phyloP scores from a whole-genome alignment of 2,797 vertebrate genomes.

The Acanthurus leucopareius region DNA sequence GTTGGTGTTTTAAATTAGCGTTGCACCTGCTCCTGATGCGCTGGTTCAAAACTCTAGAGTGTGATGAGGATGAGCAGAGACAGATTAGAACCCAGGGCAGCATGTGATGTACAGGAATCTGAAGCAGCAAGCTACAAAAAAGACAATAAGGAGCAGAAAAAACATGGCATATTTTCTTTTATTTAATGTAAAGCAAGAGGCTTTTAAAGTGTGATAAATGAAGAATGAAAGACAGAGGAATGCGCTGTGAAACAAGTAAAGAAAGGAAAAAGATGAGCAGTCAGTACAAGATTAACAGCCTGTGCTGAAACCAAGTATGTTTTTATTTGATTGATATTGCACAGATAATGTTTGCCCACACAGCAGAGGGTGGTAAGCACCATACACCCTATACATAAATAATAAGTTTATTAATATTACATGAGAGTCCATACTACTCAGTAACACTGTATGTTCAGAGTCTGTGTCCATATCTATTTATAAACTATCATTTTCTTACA shows the following conservation, averaged over 20 bases:
- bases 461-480: slow-evolving; percentile 41
- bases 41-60: slow-evolving; percentile 41
- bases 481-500: neutral
- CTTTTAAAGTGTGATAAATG: slow-evolving; percentile 11
- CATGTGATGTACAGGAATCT: slow-evolving; percentile 50
- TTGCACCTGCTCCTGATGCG: slow-evolving; percentile 59
- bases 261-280: slow-evolving; percentile 2
- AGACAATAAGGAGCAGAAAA: slow-evolving; percentile 15
- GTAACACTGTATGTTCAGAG: slow-evolving; percentile 20
- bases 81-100: slow-evolving; percentile 59
- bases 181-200: neutral
- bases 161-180: slow-evolving; percentile 1
- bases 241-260: slow-evolving; percentile 19
- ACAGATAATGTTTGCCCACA: slow-evolving; percentile 49
- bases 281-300: neutral
- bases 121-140: slow-evolving; percentile 31
- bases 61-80: slow-evolving; percentile 67
- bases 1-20: slow-evolving; percentile 47
- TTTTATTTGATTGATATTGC: slow-evolving; percentile 49
- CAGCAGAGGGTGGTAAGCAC: slow-evolving; percentile 28
- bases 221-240: slow-evolving; percentile 4
- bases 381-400: slow-evolving; percentile 70
- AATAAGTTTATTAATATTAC: slow-evolving; percentile 68
- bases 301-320: slow-evolving; percentile 15
- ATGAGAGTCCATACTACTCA: slow-evolving; percentile 55